Conservation (phyloP, 2,113 vertebrate species). For the Antigone vipio region DNA sequence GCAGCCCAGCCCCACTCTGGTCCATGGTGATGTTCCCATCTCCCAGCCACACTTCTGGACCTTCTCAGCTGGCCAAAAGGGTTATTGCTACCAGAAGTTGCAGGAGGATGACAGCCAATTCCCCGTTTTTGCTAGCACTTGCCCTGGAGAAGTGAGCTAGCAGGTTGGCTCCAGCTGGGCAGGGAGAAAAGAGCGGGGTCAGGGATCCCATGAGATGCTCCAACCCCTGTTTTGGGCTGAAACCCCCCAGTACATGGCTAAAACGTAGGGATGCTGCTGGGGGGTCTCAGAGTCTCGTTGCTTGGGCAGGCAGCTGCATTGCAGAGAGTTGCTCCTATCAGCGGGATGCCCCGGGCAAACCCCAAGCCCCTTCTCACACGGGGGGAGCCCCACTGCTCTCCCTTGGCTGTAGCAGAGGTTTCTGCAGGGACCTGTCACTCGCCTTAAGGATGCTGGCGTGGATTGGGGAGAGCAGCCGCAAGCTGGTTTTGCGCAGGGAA, state of each 20-base stretch:
- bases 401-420: accelerated
- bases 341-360: neutral
- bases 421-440: neutral
- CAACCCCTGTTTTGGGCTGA: neutral
- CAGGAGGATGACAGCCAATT: neutral
- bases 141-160: neutral
- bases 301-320: neutral
- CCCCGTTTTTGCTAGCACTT: neutral
- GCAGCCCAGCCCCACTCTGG: neutral
- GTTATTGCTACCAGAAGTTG: neutral
- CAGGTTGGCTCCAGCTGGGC: neutral
- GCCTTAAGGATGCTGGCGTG: neutral
- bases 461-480: slow-evolving; percentile 19
- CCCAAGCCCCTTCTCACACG: neutral
- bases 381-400: neutral
- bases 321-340: neutral
- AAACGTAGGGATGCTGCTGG: neutral
- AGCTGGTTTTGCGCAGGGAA: neutral
- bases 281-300: neutral
- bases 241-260: accelerated
- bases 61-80: neutral
- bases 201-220: neutral
- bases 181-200: neutral
- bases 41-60: neutral
- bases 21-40: neutral